These are phyloP conservation scores for Athalia rosae DNA, from an alignment of 2,888 invertebrate species.

Conservation along the genomic window DNA sequence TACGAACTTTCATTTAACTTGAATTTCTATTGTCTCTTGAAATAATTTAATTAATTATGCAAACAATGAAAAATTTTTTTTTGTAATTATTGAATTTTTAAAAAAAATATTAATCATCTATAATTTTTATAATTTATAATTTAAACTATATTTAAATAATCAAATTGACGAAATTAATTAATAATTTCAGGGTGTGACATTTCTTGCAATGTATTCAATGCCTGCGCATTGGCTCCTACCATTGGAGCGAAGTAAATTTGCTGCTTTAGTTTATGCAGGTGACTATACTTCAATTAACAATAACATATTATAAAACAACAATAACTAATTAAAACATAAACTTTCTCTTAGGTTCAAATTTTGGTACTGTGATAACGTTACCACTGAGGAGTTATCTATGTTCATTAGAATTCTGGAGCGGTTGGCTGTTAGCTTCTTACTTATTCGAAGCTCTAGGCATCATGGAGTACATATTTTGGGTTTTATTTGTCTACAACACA, in stretches of 20 bases:
- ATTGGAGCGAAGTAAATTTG: slow-evolving; percentile 91
- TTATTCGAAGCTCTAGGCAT: slow-evolving; percentile 87
- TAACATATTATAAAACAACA: slow-evolving; percentile 23
- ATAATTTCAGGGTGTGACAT: slow-evolving; percentile 86
- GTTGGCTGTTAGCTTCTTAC: slow-evolving; percentile 94
- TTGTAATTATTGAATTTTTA: no score
- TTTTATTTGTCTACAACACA: slow-evolving; percentile 83
- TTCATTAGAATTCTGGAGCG: slow-evolving; percentile 82
- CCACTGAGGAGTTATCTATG: slow-evolving; percentile 91
- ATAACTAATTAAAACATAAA: slow-evolving; percentile 45
- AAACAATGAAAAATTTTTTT: no score
- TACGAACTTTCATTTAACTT: no score
- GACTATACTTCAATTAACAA: slow-evolving; percentile 52
- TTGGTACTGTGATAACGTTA: slow-evolving; percentile 91
- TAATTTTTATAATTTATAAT: no score
- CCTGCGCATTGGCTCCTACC: slow-evolving; percentile 95
- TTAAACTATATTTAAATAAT: no score
- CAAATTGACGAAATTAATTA: slow-evolving; percentile 7
- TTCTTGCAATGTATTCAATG: slow-evolving; percentile 96
- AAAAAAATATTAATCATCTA: no score
- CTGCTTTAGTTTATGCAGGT: slow-evolving; percentile 90
- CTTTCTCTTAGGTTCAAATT: slow-evolving; percentile 88
- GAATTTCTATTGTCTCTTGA: no score
- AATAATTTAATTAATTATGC: no score
- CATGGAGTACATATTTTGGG: slow-evolving; percentile 89